Percentiles rank a stretch among this genome's conserved stretches.
Evolutionary conservation across 2,888 invertebrate species (phyloP).

Genomic region (Cinara cedri): DNA sequence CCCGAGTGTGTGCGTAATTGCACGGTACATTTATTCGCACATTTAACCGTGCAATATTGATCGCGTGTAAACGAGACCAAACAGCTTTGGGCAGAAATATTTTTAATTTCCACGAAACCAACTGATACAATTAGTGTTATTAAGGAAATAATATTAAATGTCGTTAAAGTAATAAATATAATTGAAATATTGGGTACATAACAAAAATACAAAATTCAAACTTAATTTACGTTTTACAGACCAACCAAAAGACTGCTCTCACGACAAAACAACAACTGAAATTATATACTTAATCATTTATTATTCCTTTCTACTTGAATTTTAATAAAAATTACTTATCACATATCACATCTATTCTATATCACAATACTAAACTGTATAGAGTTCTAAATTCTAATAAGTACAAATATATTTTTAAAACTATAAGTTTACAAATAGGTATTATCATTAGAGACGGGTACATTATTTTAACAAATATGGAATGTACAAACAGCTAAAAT

Average conservation of each 20-base stretch:
- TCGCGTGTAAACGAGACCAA: no score
- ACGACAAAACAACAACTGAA: not conserved
- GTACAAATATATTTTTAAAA: conserved; percentile 19
- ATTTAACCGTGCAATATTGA: no score
- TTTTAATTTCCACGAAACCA: no score
- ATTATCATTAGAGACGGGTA: no score
- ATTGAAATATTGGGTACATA: not conserved
- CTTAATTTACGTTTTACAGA: not conserved
- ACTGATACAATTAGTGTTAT: not conserved
- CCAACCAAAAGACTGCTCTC: not conserved
- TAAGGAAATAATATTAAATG: not conserved
- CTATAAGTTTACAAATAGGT: no score
- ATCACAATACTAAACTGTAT: conserved; percentile 20
- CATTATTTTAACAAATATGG: no score
- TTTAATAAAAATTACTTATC: not conserved
- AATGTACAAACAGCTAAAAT: no score
- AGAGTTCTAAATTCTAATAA: conserved; percentile 11
- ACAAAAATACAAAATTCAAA: not conserved
- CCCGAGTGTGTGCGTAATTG: no score
- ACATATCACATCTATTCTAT: not conserved
- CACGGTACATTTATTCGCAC: no score
- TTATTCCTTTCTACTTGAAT: not conserved
- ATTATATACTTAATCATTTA: not conserved
- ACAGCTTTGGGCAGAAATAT: no score
- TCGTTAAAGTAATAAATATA: not conserved